Conservation (phyloP, 1,140 invertebrate genomes). For the Lepidurus packardi region DNA sequence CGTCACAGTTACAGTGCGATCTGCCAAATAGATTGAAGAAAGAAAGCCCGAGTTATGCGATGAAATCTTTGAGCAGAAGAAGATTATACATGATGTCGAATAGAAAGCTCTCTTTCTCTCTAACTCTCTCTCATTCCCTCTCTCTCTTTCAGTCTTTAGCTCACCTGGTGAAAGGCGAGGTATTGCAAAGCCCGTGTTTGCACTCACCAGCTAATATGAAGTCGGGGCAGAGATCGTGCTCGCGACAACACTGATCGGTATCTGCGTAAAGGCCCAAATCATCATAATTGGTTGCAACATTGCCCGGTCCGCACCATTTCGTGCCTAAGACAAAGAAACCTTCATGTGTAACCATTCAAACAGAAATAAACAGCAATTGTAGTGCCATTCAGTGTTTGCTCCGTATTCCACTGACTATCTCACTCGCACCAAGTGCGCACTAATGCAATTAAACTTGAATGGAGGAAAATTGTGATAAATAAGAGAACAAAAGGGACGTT, state of each 20-base stretch:
- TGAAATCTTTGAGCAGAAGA: neutral
- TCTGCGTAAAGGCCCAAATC: conserved; percentile 59
- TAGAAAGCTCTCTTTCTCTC: neutral
- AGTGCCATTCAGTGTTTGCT: no score
- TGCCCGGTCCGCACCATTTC: conserved; percentile 68
- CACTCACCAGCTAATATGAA: conserved; percentile 55
- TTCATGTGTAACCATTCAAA: no score
- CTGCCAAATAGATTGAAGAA: conserved; percentile 27
- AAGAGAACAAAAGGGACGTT: no score
- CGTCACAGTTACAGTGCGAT: conserved; percentile 32
- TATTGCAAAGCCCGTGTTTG: conserved; percentile 60
- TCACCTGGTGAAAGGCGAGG: conserved; percentile 58
- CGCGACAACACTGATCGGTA: conserved; percentile 66
- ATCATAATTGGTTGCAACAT: conserved; percentile 53
- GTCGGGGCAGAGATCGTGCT: conserved; percentile 67
- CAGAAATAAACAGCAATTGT: no score
- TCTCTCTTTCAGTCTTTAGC: no score
- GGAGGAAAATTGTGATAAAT: no score
- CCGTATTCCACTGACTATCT: no score
- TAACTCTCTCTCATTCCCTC: neutral
- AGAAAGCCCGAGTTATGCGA: conserved; percentile 13
- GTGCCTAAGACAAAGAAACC: conserved; percentile 50
- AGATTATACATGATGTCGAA: no score
- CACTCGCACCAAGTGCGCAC: no score
- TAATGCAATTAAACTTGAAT: no score